phyloP scores from a whole-genome alignment of 2,888 invertebrate genomes.

The Dryadula phaetusa region DNA sequence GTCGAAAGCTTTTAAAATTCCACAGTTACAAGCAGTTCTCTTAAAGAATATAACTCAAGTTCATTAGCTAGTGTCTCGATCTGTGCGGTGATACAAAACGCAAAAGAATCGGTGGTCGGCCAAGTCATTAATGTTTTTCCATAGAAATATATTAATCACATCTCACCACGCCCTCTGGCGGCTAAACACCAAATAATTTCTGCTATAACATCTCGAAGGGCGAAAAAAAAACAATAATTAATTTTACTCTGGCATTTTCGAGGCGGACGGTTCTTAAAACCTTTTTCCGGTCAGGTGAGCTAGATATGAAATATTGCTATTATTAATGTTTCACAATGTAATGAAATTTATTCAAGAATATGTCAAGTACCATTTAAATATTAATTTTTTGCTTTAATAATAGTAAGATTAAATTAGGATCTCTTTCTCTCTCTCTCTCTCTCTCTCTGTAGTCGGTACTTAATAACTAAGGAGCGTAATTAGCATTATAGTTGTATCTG shows the following conservation, averaged over 20 bases:
- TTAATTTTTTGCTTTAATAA: not conserved
- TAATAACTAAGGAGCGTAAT: no score
- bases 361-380: constrained; percentile 50
- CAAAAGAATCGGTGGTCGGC: constrained; percentile 55
- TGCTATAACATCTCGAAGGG: constrained; percentile 71
- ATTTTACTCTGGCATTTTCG: constrained; percentile 75
- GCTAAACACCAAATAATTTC: constrained; percentile 83
- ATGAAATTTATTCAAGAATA: constrained; percentile 49
- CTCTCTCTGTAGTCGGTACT: no score
- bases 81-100: constrained; percentile 44
- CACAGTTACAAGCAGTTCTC: constrained; percentile 28
- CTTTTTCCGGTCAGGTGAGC: constrained; percentile 65
- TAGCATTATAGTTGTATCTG: no score
- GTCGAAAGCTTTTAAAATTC: constrained; percentile 18
- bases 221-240: constrained; percentile 73
- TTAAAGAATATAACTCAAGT: constrained; percentile 40
- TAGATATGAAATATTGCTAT: constrained; percentile 65
- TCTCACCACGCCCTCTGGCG: constrained; percentile 73
- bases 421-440: no score
- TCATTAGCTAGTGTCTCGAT: constrained; percentile 40
- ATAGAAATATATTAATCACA: constrained; percentile 81
- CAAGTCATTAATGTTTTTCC: constrained; percentile 77
- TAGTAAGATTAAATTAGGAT: not conserved
- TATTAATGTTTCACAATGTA: constrained; percentile 54
- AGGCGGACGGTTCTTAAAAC: constrained; percentile 59